Conservation (phyloP, 2,888 invertebrate genomes). For the Heliconius aoede region DNA sequence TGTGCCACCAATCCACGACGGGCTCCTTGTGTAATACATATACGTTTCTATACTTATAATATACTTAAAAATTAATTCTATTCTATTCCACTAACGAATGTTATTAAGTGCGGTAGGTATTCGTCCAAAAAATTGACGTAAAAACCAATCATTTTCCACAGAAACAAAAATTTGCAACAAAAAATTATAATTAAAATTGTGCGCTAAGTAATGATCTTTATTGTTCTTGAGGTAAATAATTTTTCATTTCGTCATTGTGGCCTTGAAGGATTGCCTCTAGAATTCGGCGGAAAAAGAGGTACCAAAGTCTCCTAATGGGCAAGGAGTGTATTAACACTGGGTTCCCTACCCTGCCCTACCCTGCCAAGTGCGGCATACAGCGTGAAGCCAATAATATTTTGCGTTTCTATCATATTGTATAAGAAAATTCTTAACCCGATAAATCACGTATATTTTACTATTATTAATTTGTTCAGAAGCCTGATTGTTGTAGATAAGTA, state of each 20-base stretch:
- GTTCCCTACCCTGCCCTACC: too few relatives aligned
- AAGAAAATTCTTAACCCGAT: too few relatives aligned
- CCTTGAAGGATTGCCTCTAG: neutral
- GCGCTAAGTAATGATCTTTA: neutral
- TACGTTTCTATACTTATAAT: neutral
- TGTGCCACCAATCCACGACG: too few relatives aligned
- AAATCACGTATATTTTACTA: too few relatives aligned
- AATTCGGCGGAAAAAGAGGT: too few relatives aligned
- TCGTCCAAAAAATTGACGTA: neutral
- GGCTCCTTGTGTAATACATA: neutral
- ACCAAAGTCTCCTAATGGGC: too few relatives aligned
- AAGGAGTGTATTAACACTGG: too few relatives aligned
- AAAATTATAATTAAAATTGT: slow-evolving; percentile 1
- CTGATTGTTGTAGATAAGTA: too few relatives aligned
- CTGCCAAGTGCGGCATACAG: too few relatives aligned
- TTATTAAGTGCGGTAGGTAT: neutral
- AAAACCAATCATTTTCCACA: slow-evolving; percentile 14
- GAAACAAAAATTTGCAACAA: slow-evolving; percentile 1
- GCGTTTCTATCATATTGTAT: too few relatives aligned
- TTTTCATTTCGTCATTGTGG: neutral
- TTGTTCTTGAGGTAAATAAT: slow-evolving; percentile 10
- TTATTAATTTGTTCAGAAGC: too few relatives aligned
- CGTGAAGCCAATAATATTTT: too few relatives aligned
- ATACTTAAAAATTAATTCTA: neutral
- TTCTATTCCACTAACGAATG: slow-evolving; percentile 13